These are phyloP conservation scores for Lepidocyrtoides sp. DNA, from an alignment of 2,888 invertebrate genomes.

Conservation along the genomic window DNA sequence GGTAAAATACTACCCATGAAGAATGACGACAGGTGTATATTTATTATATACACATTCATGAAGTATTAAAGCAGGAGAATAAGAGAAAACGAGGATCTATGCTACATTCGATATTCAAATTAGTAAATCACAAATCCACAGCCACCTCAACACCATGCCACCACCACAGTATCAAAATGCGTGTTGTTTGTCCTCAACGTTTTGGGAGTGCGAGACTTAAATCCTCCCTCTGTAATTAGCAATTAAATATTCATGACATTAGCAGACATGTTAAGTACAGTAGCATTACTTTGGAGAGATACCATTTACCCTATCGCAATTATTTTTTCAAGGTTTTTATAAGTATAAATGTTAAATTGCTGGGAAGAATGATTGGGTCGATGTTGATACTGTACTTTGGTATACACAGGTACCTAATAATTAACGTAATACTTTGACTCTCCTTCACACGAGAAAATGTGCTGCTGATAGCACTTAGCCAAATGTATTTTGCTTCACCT, in stretches of 20 bases:
- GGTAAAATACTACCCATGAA: constrained; percentile 44
- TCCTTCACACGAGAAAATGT: background rate
- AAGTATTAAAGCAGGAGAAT: background rate
- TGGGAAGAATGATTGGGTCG: background rate
- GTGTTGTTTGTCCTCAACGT: background rate
- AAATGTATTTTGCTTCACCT: background rate
- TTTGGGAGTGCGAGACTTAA: constrained; percentile 47
- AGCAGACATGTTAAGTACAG: constrained; percentile 61
- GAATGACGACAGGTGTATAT: constrained; percentile 21
- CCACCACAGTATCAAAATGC: too few species aligned
- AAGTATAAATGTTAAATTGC: background rate
- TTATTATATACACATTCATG: background rate
- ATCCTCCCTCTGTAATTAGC: constrained; percentile 66
- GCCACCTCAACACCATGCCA: background rate
- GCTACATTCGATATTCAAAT: constrained; percentile 58
- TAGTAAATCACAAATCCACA: constrained; percentile 57
- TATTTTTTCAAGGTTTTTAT: constrained; percentile 2
- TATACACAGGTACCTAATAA: background rate
- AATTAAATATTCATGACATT: constrained; percentile 75
- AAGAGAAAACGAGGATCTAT: constrained; percentile 39
- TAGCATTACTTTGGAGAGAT: constrained; percentile 44
- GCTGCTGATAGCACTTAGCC: background rate
- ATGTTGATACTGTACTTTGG: background rate
- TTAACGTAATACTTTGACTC: background rate
- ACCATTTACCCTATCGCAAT: background rate